Base-by-base conservation (phyloP, 2,797 vertebrate genomes). In the Betta splendens region DNA sequence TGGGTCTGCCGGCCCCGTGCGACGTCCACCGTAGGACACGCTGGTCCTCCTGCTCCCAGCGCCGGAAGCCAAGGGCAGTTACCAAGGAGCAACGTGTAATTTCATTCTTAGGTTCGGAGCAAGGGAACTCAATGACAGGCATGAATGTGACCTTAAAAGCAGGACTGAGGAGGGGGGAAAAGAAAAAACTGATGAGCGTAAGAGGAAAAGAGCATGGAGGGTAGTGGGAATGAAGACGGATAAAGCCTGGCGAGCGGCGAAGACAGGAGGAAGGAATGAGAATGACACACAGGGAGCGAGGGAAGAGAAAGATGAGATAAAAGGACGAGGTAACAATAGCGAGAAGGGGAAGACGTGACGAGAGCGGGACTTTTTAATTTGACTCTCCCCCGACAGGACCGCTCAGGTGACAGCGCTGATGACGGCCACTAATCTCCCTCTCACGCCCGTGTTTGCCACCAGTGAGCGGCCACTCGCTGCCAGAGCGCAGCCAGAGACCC, bases 351-450 rank as follows among this genome's bases (percentile, higher is more conserved):
- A 51, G 17, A 32, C 2, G 2, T 32, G 33, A 42, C 21, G 17
- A 53, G 6, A 40, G 55, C 9, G 35, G 47, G 29, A 38, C 2
- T 13, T 29, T 15, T 47, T 59, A 52, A 61, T 43, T 71, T 37
- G 50, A 28, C 35, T 47, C 39, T 13, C 48, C 51, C 29, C 31
- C 37, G 33, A 65, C 59, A 37, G 21, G 20, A 45, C 22, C 18
- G 37, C 51, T 69, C 74, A 80, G 69, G 64, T 75, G 76, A 69
- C 73, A 65, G 69, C 62, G 75, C 16, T 23, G 44, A 45, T 45
- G 63, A 66, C 67, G 72, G 45, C 57, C 63, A 64, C 66, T 69
- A 73, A 59, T 69, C 60, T 60, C n/a, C n/a, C n/a, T n/a, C n/a
- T n/a, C n/a, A n/a, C n/a, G n/a, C n/a, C n/a, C n/a, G 29, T 31